These are phyloP conservation scores for Beris morrisii DNA, from an alignment of 2,888 invertebrate species.

Conservation along the genomic window DNA sequence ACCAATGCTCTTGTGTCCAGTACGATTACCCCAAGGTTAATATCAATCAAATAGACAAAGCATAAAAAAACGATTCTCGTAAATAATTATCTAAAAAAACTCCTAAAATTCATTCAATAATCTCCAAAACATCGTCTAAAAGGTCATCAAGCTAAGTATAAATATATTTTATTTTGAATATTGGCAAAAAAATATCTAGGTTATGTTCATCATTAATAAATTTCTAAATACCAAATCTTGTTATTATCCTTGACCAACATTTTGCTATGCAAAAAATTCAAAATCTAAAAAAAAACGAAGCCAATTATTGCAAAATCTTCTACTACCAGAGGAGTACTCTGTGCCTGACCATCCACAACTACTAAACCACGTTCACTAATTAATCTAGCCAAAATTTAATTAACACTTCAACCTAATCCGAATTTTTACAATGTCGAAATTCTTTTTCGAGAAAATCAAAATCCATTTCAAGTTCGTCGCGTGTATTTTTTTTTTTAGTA, in stretches of 20 bases:
- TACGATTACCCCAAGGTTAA: too few species aligned
- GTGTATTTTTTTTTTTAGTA: not conserved
- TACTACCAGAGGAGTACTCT: too few species aligned
- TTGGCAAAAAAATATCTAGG: constrained; percentile 22
- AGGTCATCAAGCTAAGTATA: constrained; percentile 16
- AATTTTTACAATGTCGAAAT: constrained; percentile 14
- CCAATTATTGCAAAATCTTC: too few species aligned
- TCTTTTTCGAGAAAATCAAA: constrained; percentile 2
- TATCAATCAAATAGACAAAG: too few species aligned
- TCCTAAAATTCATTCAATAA: too few species aligned
- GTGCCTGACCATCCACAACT: too few species aligned
- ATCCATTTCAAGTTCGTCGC: constrained; percentile 13
- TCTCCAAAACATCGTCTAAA: not conserved
- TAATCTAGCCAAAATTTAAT: constrained; percentile 6
- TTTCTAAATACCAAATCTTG: constrained; percentile 23
- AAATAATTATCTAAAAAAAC: too few species aligned
- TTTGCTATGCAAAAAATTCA: constrained; percentile 2
- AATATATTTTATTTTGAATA: not conserved
- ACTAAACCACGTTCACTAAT: too few species aligned
- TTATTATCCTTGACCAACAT: constrained; percentile 29
- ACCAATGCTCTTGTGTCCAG: too few species aligned
- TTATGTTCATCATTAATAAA: constrained; percentile 20
- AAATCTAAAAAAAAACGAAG: not conserved
- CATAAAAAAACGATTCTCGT: too few species aligned
- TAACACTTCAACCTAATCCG: not conserved